Evolutionary conservation across 1,140 invertebrate genomes (phyloP), one percentile per base, ranked within the genome.

Genomic region (Drosophila punjabiensis): DNA sequence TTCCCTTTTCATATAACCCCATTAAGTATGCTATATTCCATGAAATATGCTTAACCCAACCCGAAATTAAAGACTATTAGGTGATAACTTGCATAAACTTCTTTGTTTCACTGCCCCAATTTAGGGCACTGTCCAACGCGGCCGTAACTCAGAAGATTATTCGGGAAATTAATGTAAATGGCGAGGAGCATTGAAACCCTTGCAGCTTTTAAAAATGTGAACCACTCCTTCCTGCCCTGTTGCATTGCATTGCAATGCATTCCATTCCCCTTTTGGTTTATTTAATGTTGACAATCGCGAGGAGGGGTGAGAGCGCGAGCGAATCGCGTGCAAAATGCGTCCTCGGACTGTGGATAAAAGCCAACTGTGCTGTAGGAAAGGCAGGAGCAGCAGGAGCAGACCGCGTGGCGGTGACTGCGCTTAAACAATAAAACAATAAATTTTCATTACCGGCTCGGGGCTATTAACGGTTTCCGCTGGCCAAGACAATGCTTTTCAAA

Each of bases 361-460:
- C 43, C 47, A 50, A 65, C 39, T 35, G 35, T 5, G 9, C 14
- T 39, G 24, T 28, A n/a, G 55, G 59, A 45, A 43, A 69, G 61
- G 14, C 32, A 24, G 39, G 9, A 48, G 56, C 43, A 70, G 39
- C 11, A 48, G 56, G 52, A 70, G 43, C 47, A 56, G 60, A 65
- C 41, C 61, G 76, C 45, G 53, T 55, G 43, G 56, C 75, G 28
- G 56, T 18, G 74, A 58, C 76, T 77, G 48, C 76, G 81, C 81
- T 89, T 89, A 88, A 88, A 89, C 85, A 88, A 88, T 88, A 88
- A 88, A 88, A 88, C 84, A 84, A 88, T 88, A 88, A 88, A 88
- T 88, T 89, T 88, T 88, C 85, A 88, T 88, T 88, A 88, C 85
- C 85, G 85, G 85, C 81, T 69, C 81, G 70, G 69, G 74, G 85